These are phyloP conservation scores for Tenualosa ilisha DNA, from an alignment of 2,797 vertebrate species.

Conservation along the genomic window DNA sequence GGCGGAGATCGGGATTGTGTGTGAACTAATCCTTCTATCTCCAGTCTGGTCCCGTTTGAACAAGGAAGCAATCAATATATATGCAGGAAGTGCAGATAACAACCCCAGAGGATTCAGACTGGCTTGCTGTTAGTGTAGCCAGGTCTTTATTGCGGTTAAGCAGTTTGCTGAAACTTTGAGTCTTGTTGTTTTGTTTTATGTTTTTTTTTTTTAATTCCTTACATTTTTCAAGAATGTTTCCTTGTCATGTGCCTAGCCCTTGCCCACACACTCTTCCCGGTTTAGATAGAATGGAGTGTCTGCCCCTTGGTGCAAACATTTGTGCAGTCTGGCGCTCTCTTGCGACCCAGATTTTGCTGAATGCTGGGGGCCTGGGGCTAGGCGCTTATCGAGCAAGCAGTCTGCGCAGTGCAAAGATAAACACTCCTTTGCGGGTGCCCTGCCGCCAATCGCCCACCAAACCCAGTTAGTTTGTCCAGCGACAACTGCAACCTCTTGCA, in stretches of 20 bases:
- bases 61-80: conserved; percentile 22
- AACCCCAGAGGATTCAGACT: background rate
- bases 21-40: background rate
- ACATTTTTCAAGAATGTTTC: background rate
- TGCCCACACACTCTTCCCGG: background rate
- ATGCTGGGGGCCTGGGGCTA: background rate
- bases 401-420: background rate
- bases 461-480: background rate
- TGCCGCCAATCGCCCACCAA: background rate
- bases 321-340: background rate
- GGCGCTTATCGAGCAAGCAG: background rate
- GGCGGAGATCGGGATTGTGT: background rate
- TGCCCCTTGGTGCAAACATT: background rate
- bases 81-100: background rate
- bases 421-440: background rate
- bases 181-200: background rate
- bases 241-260: background rate
- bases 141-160: background rate
- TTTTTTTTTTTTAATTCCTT: background rate
- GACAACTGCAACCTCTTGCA: background rate
- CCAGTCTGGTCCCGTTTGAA: conserved; percentile 6
- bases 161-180: background rate
- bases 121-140: background rate
- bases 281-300: background rate
- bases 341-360: conserved; percentile 1